Conservation (phyloP, 2,797 vertebrate species). For the Balearica regulorum region DNA sequence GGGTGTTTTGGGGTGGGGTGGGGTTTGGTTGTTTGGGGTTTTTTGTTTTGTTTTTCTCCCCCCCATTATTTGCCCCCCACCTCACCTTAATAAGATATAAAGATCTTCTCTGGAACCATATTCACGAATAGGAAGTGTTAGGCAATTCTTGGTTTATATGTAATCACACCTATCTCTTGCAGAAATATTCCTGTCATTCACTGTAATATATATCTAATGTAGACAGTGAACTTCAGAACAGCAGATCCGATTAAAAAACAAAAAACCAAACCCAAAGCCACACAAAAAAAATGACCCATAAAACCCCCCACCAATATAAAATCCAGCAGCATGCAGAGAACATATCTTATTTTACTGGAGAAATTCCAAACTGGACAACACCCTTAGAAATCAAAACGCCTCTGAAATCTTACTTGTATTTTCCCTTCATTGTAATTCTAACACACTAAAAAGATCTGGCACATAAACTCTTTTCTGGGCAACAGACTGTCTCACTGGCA, state of each 20-base stretch:
- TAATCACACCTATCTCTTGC: neutral
- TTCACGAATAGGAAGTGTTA: neutral
- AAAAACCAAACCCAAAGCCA: no score
- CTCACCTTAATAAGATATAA: neutral
- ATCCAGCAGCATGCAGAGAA: neutral
- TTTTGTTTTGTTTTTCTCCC: no score
- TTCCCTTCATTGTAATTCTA: neutral
- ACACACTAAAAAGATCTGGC: neutral
- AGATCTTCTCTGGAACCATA: neutral
- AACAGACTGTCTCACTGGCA: neutral
- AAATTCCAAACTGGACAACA: neutral
- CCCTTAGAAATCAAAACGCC: neutral
- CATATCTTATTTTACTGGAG: neutral
- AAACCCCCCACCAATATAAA: fast-evolving
- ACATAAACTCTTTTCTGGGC: neutral
- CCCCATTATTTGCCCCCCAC: neutral
- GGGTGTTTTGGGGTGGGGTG: neutral
- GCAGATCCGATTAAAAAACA: neutral
- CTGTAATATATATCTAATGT: neutral
- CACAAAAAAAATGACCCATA: neutral
- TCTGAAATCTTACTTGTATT: neutral
- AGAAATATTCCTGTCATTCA: neutral
- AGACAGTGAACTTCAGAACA: neutral
- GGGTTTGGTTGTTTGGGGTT: no score
- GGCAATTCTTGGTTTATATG: neutral